Percentiles rank a stretch among this genome's conserved stretches.
phyloP scores from a whole-genome alignment of 2,797 vertebrate species.

The Sebastes baramenuke region DNA sequence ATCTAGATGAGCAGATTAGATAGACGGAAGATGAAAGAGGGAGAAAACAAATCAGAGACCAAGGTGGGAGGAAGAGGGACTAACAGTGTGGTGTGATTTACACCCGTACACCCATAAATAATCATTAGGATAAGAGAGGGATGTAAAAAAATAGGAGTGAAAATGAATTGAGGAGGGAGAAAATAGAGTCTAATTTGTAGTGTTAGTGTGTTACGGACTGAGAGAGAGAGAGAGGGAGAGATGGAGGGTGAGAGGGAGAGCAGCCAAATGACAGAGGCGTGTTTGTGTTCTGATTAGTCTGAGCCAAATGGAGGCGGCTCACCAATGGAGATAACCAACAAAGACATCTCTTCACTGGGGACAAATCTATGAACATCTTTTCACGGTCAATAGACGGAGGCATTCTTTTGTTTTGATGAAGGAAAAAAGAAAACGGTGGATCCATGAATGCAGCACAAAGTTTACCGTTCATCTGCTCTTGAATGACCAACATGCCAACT shows the following conservation, averaged over 20 bases:
- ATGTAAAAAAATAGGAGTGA: conserved; percentile 17
- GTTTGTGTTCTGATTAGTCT: conserved; percentile 83
- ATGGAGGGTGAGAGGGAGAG: conserved; percentile 55
- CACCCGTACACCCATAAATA: background rate
- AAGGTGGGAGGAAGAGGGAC: conserved; percentile 10
- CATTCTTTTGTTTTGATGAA: conserved; percentile 69
- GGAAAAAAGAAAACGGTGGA: conserved; percentile 28
- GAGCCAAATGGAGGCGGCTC: conserved; percentile 76
- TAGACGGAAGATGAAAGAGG: conserved; percentile 38
- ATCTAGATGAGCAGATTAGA: conserved; percentile 56
- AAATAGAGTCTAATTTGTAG: conserved; percentile 48
- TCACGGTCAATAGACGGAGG: conserved; percentile 71
- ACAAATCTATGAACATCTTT: conserved; percentile 78
- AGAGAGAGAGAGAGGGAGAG: conserved; percentile 27
- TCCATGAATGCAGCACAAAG: conserved; percentile 40
- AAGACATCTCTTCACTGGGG: conserved; percentile 75
- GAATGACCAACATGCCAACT: conserved; percentile 8
- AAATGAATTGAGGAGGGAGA: conserved; percentile 34
- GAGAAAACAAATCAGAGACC: conserved; percentile 38
- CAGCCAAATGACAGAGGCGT: conserved; percentile 82
- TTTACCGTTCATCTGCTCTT: conserved; percentile 39
- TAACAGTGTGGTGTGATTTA: conserved; percentile 7
- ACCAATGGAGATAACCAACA: conserved; percentile 80
- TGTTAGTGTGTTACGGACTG: conserved; percentile 40
- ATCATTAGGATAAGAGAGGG: background rate